phyloP scores from a whole-genome alignment of 2,113 vertebrate genomes.

The Egretta garzetta region DNA sequence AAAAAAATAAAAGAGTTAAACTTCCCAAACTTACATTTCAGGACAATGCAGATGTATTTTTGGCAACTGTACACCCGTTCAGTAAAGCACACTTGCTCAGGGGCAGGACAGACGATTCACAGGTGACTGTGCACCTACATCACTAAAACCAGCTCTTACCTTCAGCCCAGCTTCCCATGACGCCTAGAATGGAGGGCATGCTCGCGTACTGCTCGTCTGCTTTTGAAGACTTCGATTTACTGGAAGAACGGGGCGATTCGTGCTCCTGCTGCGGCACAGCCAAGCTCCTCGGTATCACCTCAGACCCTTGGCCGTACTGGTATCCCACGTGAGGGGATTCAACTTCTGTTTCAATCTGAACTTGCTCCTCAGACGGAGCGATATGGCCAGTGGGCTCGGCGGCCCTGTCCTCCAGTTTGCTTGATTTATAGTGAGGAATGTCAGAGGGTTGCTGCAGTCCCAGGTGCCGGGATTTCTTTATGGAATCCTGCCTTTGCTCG shows the following conservation, averaged over 20 bases:
- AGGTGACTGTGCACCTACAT: not conserved
- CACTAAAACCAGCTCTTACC: conserved; percentile 67
- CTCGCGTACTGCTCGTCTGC: conserved; percentile 81
- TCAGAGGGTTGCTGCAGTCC: conserved; percentile 69
- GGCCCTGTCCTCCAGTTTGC: conserved; percentile 67
- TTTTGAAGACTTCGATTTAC: conserved; percentile 68
- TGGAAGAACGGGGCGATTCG: not conserved
- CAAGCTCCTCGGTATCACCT: conserved; percentile 58
- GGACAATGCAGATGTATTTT: not conserved
- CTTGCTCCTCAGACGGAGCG: conserved; percentile 60
- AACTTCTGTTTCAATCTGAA: conserved; percentile 52
- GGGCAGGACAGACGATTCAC: rapidly evolving
- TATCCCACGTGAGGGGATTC: conserved; percentile 53
- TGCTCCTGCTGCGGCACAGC: conserved; percentile 44
- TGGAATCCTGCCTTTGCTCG: conserved; percentile 69
- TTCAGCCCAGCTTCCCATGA: conserved; percentile 84
- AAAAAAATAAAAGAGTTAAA: not conserved
- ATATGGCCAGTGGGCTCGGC: conserved; percentile 48
- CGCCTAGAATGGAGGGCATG: conserved; percentile 79
- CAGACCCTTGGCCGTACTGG: conserved; percentile 64
- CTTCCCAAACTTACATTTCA: not conserved
- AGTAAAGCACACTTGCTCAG: rapidly evolving
- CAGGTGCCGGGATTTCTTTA: conserved; percentile 72
- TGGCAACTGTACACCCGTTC: rapidly evolving
- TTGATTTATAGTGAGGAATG: conserved; percentile 66